Evolutionary conservation across 2,797 vertebrate genomes (phyloP), one percentile per base, ranked within the genome.

Genomic region (Fistularia tabacaria): DNA sequence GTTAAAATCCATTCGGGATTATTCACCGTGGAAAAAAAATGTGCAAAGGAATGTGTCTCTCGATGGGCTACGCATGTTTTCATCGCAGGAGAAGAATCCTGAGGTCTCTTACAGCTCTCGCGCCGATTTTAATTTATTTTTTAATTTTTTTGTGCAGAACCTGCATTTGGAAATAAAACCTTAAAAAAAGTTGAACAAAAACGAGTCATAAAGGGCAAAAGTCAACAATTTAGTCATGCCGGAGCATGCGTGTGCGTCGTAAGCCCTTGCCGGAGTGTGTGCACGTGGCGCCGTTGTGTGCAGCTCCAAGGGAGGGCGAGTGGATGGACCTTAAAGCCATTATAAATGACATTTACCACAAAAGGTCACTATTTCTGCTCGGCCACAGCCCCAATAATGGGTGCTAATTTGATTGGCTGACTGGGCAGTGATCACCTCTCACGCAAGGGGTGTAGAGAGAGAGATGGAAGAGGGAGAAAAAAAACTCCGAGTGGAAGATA

Each of bases 261-360:
- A 64, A 66, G 54, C 46, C 49, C 8, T 62, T n/a, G 49, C 38
- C 46, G 36, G 59, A 42, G 56, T 6, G 50, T 49, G 51, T 46
- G 52, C 7, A 6, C 25, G 5, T 25, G 25, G 42, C 8, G 49
- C 41, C 49, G 46, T 46, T 51, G 60, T 39, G 71, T 71, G 71
- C 44, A 74, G 66, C 71, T 79, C 71, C 79, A 66, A 63, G 43
- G 59, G 77, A 69, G 69, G 80, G 77, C 82, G 83, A 83, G 85
- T 84, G 85, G 79, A 74, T 51, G 69, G 77, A 84, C 77, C 85
- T 87, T 85, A 84, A 62, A 63, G 69, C 73, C 78, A 89, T 90
- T 89, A 90, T 80, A 87, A 85, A 88, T 85, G 85, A 80, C 84
- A 90, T 90, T 91, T 88, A 69, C 66, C 73, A 78, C 70, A 76